Evolutionary conservation across 2,888 invertebrate genomes (phyloP), one percentile per base, ranked within the genome.

Genomic region (Leucozona laternaria): DNA sequence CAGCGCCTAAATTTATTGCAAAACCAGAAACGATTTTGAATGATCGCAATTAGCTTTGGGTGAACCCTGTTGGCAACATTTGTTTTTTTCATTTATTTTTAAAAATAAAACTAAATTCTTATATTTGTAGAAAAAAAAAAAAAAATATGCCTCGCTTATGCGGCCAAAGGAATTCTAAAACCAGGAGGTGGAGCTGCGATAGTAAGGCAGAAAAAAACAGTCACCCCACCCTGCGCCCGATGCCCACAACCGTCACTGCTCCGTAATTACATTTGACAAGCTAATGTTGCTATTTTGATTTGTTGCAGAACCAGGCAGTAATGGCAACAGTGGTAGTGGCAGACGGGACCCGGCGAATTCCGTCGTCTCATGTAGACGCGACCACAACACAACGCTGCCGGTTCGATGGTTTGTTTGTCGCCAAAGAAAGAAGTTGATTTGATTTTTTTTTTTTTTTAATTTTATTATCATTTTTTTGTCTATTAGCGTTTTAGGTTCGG

Each of bases 201-300:
- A 20, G 4, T 50, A 20, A 15, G 20, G 31, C n/a, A 17, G 8
- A 1, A 37, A 34, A 58, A 40, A 64, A 28, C 20, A 17, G 25
- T 48, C 53, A n/a, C 40, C 70, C 34, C 34, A 10, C 0, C 34
- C 34, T 10, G 7, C 7, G 0, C 13, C 45, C 17, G 34, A 34
- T 34, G 45, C 43, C 45, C 8, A 34, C 40, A 17, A 22, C 53
- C 43, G 45, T 55, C 62, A 64, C 62, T 45, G 43, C 72, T 68
- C 77, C 85, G 85, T 81, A 85, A 85, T 85, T 85, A 85, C 81
- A 78, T 85, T 77, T 85, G 85, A 85, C 85, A 85, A 78, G 77
- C 85, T 62, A 78, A 81, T 81, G 85, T 78, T 85, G 85, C 77
- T 85, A 81, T 85, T 85, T 85, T 85, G 77, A 80, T 85, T 73